Percentiles rank a stretch among this genome's conserved stretches.
Evolutionary conservation across 2,797 vertebrate species (phyloP).

Genomic region (Megaceryle alcyon): DNA sequence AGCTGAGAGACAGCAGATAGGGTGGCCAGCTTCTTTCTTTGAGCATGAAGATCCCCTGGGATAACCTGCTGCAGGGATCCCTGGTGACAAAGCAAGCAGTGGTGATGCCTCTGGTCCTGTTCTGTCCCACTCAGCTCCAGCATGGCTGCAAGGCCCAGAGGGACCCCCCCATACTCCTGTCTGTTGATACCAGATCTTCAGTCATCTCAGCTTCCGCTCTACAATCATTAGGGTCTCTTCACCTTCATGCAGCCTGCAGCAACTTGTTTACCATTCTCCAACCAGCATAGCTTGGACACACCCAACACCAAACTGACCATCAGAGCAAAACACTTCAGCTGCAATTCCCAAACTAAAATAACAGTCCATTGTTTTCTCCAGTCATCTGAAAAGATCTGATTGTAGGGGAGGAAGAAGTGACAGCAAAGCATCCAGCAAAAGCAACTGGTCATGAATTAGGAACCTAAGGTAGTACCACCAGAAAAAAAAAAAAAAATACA

Average conservation of each 20-base stretch:
- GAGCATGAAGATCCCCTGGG: background rate
- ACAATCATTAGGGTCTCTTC: background rate
- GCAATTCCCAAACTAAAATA: background rate
- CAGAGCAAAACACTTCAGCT: background rate
- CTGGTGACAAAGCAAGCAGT: background rate
- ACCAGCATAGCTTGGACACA: background rate
- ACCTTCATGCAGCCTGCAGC: background rate
- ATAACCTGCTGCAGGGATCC: background rate
- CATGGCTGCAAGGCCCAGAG: background rate
- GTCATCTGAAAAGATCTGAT: background rate
- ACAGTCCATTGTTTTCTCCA: background rate
- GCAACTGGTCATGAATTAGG: background rate
- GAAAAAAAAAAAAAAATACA: background rate
- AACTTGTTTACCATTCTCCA: background rate
- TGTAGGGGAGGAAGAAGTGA: background rate
- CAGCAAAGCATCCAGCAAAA: background rate
- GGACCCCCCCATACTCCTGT: background rate
- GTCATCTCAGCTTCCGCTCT: background rate
- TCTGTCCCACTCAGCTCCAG: background rate
- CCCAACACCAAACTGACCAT: background rate
- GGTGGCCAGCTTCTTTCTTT: background rate
- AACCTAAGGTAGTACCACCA: background rate
- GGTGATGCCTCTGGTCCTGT: background rate
- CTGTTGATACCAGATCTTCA: background rate
- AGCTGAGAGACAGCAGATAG: fast-evolving